A percentile compares a stretch with the other conserved stretches of the same genome.
Evolutionary conservation across 64 coral and sea anemone species (phyloP).

Genomic region (Porites australiensis): DNA sequence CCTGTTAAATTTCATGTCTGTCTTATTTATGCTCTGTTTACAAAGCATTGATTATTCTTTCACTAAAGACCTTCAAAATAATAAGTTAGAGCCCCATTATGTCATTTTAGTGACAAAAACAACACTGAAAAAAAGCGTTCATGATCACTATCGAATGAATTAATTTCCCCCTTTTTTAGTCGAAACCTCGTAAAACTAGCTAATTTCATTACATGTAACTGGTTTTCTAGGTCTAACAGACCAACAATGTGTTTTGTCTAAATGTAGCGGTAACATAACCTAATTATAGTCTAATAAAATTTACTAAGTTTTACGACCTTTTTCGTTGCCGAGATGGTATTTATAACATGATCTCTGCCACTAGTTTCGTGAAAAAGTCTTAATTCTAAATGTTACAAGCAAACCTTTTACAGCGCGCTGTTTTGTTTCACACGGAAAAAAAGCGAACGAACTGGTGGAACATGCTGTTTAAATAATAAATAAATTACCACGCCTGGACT

Average conservation of each 20-base stretch:
- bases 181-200: background rate
- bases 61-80: background rate
- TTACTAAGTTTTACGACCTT: no score
- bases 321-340: no score
- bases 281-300: no score
- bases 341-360: background rate
- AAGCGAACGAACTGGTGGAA: background rate
- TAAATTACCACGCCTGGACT: background rate
- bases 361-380: background rate
- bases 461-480: constrained; percentile 8
- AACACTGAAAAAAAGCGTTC: background rate
- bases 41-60: background rate
- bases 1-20: background rate
- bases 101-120: background rate
- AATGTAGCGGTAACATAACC: no score
- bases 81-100: background rate
- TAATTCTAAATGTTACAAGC: background rate
- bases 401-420: background rate
- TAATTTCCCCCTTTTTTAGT: no score
- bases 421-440: background rate
- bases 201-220: background rate
- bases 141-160: no score
- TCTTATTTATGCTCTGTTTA: constrained; percentile 5
- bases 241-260: no score
- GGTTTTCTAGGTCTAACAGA: background rate